A percentile compares a stretch with the other conserved stretches of the same genome.
phyloP scores from a whole-genome alignment of 1,140 invertebrate species.

The Cydia pomonella region DNA sequence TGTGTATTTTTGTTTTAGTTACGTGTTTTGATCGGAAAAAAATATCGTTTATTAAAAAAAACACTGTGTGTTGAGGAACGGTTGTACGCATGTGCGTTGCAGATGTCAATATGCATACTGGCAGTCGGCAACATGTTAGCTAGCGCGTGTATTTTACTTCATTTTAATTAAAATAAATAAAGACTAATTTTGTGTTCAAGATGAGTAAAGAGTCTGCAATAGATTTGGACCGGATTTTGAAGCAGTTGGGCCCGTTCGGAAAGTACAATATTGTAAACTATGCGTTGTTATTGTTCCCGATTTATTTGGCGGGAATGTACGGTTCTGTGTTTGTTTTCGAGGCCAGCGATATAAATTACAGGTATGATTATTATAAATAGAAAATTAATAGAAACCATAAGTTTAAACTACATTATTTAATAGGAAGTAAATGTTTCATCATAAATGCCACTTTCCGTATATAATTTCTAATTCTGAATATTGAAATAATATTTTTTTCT shows the following conservation, averaged over 20 bases:
- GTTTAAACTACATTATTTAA: background rate
- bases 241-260: slow-evolving; percentile 65
- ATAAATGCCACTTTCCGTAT: background rate
- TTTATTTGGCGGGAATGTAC: slow-evolving; percentile 73
- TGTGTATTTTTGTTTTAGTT: background rate
- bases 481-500: background rate
- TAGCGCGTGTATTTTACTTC: slow-evolving; percentile 29
- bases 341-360: slow-evolving; percentile 65
- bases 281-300: slow-evolving; percentile 65
- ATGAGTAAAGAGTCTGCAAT: slow-evolving; percentile 53
- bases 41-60: slow-evolving; percentile 4
- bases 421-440: background rate
- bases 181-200: slow-evolving; percentile 34
- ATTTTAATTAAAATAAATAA: background rate
- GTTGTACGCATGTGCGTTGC: slow-evolving; percentile 14
- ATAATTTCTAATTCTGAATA: background rate
- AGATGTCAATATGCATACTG: slow-evolving; percentile 20
- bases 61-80: too few relatives aligned
- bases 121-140: slow-evolving; percentile 26
- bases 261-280: slow-evolving; percentile 72
- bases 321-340: slow-evolving; percentile 70
- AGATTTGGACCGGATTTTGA: slow-evolving; percentile 60
- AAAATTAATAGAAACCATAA: background rate
- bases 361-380: slow-evolving; percentile 52
- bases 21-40: background rate